These are phyloP conservation scores for Cnemophilus loriae DNA, from an alignment of 2,113 vertebrate genomes.

Conservation along the genomic window DNA sequence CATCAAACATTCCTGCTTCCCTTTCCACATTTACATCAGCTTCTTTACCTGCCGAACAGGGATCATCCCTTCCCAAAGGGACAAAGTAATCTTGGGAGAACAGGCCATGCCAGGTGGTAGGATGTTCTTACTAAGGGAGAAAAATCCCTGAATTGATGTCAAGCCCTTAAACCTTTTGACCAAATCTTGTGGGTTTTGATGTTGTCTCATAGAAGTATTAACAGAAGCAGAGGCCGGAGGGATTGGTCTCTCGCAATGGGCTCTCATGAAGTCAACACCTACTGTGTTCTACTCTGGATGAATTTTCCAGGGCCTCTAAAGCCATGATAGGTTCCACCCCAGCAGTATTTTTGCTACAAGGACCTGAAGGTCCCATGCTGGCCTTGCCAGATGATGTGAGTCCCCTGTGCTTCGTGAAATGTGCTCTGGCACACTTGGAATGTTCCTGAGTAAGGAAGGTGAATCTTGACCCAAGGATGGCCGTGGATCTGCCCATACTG, in stretches of 20 bases:
- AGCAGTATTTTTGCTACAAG: neutral
- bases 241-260: neutral
- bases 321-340: neutral
- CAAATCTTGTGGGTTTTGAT: neutral
- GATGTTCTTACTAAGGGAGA: neutral
- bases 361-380: neutral
- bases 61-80: neutral
- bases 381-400: neutral
- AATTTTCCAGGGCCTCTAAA: neutral
- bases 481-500: neutral
- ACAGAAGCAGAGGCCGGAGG: neutral
- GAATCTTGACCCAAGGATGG: fast-evolving
- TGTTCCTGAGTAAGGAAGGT: neutral
- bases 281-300: neutral
- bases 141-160: neutral
- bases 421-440: neutral
- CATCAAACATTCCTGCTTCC: neutral
- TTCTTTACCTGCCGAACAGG: neutral
- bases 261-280: neutral
- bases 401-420: neutral
- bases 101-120: fast-evolving
- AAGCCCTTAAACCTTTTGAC: neutral
- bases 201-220: neutral
- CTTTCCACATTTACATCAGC: neutral
- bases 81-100: neutral